Percentiles rank a stretch among this genome's conserved stretches.
These are phyloP conservation scores for Eonycteris spelaea DNA, from an alignment of 2,113 vertebrate species.

Conservation along the genomic window DNA sequence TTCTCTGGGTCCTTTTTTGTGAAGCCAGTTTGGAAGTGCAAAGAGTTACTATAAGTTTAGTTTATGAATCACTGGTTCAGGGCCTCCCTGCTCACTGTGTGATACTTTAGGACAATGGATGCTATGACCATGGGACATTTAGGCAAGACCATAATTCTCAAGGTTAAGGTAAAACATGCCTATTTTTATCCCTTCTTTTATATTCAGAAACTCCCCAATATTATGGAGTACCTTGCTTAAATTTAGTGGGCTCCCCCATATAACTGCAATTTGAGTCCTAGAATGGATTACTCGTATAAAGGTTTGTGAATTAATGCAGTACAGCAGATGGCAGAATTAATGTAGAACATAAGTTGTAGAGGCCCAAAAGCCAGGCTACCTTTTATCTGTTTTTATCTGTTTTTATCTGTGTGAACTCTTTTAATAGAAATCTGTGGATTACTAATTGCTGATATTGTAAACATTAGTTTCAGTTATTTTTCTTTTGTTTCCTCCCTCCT, in stretches of 20 bases:
- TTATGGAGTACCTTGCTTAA: not conserved
- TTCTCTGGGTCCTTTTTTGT: not conserved
- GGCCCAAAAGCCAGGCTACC: not conserved
- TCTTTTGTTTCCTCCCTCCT: not conserved
- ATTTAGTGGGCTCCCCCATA: not conserved
- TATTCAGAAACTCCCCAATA: not conserved
- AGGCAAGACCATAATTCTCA: not conserved
- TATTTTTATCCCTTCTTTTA: not conserved
- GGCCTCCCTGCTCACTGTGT: not conserved
- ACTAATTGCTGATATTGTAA: not conserved
- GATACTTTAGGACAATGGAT: not conserved
- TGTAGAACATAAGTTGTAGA: not conserved
- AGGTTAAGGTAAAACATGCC: not conserved
- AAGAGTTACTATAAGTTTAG: not conserved
- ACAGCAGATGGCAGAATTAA: not conserved
- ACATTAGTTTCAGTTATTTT: not conserved
- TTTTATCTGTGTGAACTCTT: not conserved
- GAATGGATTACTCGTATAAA: not conserved
- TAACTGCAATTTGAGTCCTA: not conserved
- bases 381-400: not conserved
- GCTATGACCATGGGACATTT: not conserved
- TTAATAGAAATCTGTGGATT: not conserved
- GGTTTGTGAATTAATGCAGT: not conserved
- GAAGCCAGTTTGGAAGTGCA: not conserved
- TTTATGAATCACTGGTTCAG: not conserved